Conservation (phyloP, 2,113 vertebrate genomes). For the Tragelaphus imberbis region DNA sequence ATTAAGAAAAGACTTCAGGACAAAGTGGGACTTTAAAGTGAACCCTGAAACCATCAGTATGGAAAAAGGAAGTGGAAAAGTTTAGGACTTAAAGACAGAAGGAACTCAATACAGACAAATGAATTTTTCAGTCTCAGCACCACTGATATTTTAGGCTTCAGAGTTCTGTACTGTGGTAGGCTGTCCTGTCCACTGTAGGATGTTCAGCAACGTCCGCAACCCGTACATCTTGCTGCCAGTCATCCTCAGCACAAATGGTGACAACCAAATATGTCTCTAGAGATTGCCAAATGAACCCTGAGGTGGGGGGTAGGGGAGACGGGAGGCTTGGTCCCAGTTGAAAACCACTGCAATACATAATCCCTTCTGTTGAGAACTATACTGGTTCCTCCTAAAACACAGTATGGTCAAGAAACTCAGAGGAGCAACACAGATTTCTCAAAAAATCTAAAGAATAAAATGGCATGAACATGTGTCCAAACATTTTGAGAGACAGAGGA, state of each 20-base stretch:
- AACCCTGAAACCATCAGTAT: neutral
- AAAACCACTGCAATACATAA: neutral
- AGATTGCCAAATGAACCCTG: neutral
- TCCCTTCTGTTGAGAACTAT: neutral
- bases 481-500: neutral
- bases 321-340: neutral
- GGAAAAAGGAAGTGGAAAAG: neutral
- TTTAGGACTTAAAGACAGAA: neutral
- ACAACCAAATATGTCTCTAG: neutral
- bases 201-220: neutral
- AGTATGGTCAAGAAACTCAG: neutral
- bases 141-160: neutral
- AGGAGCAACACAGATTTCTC: neutral
- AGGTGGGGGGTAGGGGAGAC: no score
- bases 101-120: neutral
- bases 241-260: neutral
- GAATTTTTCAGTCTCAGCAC: neutral
- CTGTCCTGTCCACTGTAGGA: neutral
- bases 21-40: neutral
- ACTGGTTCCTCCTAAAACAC: neutral
- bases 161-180: neutral
- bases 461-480: neutral
- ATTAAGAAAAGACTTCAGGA: neutral
- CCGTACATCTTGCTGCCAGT: neutral
- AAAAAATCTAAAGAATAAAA: neutral